A percentile compares a stretch with the other conserved stretches of the same genome.
Conservation (phyloP, 2,888 invertebrate genomes). For the Panopea generosa region DNA sequence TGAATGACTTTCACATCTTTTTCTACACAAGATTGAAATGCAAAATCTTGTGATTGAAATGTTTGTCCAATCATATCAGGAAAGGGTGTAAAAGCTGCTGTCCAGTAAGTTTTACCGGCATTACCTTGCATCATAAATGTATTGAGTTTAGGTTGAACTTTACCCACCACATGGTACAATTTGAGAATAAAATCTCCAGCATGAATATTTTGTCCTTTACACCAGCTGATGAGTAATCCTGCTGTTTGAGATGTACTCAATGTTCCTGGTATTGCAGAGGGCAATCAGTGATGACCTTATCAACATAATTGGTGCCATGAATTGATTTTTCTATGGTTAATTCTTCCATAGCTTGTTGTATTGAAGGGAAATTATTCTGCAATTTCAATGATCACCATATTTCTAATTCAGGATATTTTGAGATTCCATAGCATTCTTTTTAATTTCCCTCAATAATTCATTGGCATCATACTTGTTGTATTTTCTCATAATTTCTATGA, state of each 20-base stretch:
- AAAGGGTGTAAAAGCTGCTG: not conserved
- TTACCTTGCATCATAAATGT: not conserved
- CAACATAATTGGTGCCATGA: not conserved
- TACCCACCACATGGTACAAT: not conserved
- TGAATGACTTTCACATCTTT: conserved; percentile 13
- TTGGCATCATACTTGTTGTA: too few relatives aligned
- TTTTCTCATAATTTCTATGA: too few relatives aligned
- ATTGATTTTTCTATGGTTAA: not conserved
- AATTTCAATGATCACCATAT: not conserved
- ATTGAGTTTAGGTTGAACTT: conserved; percentile 7
- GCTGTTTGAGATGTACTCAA: conserved; percentile 6
- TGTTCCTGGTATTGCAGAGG: too few relatives aligned
- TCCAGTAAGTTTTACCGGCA: conserved; percentile 31
- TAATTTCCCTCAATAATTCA: too few relatives aligned
- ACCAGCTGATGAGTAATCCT: conserved; percentile 9
- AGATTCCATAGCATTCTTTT: too few relatives aligned
- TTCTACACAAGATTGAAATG: conserved; percentile 20
- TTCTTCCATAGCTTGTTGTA: conserved; percentile 7
- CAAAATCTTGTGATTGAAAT: conserved; percentile 13
- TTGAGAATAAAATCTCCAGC: not conserved
- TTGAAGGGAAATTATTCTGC: not conserved
- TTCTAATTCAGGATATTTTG: not conserved
- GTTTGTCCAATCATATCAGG: conserved; percentile 11
- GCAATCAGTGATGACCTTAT: not conserved
- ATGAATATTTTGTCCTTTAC: not conserved